Evolutionary conservation across 2,113 vertebrate species (phyloP), one percentile per base, ranked within the genome.

Genomic region (Rutilus rutilus): DNA sequence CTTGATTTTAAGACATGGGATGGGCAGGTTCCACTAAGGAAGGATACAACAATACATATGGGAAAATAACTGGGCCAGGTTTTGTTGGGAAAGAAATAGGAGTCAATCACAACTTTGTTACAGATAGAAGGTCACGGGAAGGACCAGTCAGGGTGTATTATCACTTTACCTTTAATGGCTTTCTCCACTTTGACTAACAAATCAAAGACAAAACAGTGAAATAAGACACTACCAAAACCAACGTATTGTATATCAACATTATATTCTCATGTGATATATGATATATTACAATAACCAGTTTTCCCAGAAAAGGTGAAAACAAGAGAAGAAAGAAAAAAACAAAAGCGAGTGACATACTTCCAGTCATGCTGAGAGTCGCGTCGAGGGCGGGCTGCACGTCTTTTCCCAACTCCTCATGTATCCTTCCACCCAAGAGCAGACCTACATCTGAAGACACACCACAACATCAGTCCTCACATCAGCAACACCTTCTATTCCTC

Each of bases 141-240:
- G 65, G 87, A 93, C 92, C 89, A 82, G 85, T 77, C 85, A 84
- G 19, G 74, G 30, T 88, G 73, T 47, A 84, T 30, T 45, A 1
- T 1, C 57, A 83, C 91, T 57, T 96, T 97, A 96, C 95, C 95
- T 96, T 96, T 96, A 89, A 95, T 87, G 93, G 94, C 92, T 94
- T 94, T 95, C 92, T 95, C 93, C 94, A 95, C 95, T 95, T 95
- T 95, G 94, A 96, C 95, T 97, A 96, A 87, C 92, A 92, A 91
- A 87, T 36, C 90, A 93, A 92, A 86, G 90, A 79, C 87, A 89
- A 93, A 87, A 91, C 86, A 91, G 89, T 93, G 87, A 74, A 59
- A 71, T 76, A 67, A 89, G 50, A 82, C 67, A 81, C 45, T 45
- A 15, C 33, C 30, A 12, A 54, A 79, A 73, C 9, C 50, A 60